Evolutionary conservation across 2,113 vertebrate genomes (phyloP), one percentile per base, ranked within the genome.

Genomic region (Mystacornis crossleyi): DNA sequence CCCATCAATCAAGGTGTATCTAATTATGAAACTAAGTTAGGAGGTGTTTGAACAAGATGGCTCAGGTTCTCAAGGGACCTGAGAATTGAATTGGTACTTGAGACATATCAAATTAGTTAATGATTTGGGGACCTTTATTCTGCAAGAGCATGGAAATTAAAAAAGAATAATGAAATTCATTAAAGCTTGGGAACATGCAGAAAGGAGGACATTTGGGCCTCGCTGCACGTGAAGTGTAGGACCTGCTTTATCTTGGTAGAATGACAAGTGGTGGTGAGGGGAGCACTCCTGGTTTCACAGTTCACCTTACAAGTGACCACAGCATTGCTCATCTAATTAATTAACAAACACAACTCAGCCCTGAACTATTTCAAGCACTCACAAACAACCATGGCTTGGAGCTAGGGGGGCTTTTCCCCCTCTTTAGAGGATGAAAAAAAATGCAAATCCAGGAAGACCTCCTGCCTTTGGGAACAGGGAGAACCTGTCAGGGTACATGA

Each of bases 51-150:
- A 98, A 97, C 97, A 97, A 96, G 98, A 97, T 97, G 97, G 96
- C 92, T 97, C 90, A 96, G 93, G 85, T 74, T 97, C 97, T 92
- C 97, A 64, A 75, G 97, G 91, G 97, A 96, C 80, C 38, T 17
- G n/a, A 85, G 96, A 97, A 98, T 98, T 98, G 95, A 97, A 98
- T 98, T 98, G 97, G 97, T 97, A 83, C 95, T 98, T 75, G 81
- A 98, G 97, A 97, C 85, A 97, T 97, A 98, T 98, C 98, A 98
- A 98, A 98, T 98, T 98, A 98, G 97, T 98, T 98, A 98, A 98
- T 98, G 98, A 98, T 98, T 98, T 98, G 95, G 98, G 98, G 95
- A 98, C 97, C 97, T 98, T 98, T 96, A 96, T 98, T 98, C 97
- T 97, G 96, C 93, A 96, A 96, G 95, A 97, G 93, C 95, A 97